A percentile compares a stretch with the other conserved stretches of the same genome.
Evolutionary conservation across 2,797 vertebrate genomes (phyloP).

Genomic region (Gallinago nigripennis): DNA sequence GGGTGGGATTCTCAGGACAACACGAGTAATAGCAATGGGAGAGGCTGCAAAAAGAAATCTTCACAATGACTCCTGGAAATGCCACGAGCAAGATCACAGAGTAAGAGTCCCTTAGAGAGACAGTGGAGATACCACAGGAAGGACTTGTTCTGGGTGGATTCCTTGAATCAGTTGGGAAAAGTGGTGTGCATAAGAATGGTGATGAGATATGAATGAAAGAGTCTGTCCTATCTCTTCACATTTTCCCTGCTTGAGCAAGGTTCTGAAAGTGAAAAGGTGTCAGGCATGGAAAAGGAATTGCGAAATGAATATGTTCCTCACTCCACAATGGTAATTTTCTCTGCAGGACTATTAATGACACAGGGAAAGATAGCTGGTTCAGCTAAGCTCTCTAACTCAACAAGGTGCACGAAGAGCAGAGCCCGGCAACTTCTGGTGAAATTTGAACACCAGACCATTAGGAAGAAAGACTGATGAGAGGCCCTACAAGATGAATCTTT

Average conservation of each 20-base stretch:
- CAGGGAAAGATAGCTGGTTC: not conserved
- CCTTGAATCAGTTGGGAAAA: not conserved
- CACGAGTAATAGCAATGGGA: not conserved
- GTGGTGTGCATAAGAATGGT: not conserved
- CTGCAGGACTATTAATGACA: not conserved
- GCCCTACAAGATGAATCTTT: not conserved
- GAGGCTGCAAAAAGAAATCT: not conserved
- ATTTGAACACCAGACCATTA: not conserved
- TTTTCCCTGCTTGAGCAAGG: not conserved
- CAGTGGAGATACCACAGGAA: not conserved
- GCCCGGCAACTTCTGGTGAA: not conserved
- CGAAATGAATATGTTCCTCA: not conserved
- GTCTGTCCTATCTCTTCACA: not conserved
- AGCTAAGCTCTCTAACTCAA: not conserved
- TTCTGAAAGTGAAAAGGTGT: slow-evolving; percentile 9
- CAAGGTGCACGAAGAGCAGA: not conserved
- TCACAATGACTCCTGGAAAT: not conserved
- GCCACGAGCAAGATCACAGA: not conserved
- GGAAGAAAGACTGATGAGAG: not conserved
- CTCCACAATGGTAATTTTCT: not conserved
- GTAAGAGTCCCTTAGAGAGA: not conserved
- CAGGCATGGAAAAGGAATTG: not conserved
- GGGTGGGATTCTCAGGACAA: not conserved
- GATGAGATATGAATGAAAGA: not conserved
- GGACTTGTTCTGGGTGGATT: not conserved